Conservation (phyloP, 2,113 vertebrate genomes). For the Peromyscus polionotus region DNA sequence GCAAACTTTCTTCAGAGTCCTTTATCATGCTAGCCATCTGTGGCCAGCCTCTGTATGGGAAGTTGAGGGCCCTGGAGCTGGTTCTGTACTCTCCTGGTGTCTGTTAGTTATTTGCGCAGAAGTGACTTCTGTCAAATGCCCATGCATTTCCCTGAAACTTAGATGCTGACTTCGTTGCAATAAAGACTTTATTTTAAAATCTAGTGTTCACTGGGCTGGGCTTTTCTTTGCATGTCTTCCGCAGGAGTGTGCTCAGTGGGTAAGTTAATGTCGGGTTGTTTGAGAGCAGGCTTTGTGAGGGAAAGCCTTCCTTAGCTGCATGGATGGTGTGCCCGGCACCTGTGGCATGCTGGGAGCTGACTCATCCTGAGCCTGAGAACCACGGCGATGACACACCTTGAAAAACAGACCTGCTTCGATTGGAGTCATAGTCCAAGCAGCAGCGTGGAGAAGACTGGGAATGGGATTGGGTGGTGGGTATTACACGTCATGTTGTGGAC, state of each 20-base stretch:
- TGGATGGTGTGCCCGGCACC: neutral
- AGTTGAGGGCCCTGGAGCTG: neutral
- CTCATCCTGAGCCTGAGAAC: neutral
- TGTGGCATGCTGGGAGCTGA: neutral
- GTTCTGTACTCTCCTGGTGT: conserved; percentile 39
- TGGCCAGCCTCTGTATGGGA: neutral
- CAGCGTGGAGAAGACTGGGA: neutral
- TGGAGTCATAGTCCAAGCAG: neutral
- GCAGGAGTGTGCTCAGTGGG: conserved; percentile 59
- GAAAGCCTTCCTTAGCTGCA: conserved; percentile 56
- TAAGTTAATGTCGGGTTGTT: neutral
- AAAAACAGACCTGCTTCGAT: neutral
- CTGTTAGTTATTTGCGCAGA: conserved; percentile 27
- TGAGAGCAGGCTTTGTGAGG: conserved; percentile 41
- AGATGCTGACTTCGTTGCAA: conserved; percentile 85
- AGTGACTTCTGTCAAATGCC: conserved; percentile 63
- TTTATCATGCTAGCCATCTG: neutral
- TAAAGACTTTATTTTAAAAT: conserved; percentile 82
- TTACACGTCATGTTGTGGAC: accelerated
- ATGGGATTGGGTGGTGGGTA: accelerated
- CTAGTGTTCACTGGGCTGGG: conserved; percentile 82
- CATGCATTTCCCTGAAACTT: conserved; percentile 77
- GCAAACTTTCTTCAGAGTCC: neutral
- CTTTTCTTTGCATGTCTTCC: conserved; percentile 76
- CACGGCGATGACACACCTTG: neutral